Evolutionary conservation across 2,113 vertebrate genomes (phyloP), one percentile per base, ranked within the genome.

Genomic region (Scartelaos histophorus): DNA sequence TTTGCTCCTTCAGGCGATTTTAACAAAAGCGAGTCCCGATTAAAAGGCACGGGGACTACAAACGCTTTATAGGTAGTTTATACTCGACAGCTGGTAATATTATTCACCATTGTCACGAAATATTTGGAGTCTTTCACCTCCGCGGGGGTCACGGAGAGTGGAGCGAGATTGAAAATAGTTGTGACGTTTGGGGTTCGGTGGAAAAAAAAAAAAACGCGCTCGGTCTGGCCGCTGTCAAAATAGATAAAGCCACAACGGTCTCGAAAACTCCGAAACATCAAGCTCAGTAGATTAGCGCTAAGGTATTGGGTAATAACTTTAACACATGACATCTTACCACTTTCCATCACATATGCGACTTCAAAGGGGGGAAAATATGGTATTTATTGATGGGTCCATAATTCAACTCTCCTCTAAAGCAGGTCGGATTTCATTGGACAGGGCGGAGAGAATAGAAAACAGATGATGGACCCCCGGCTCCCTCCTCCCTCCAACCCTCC

Each of bases 401-500:
- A 93, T 88, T 94, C 89, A 91, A 80, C 81, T 84, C 90, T 89
- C 86, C 83, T 91, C 91, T 88, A 89, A 92, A 90, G 89, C 88
- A 73, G 88, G 82, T 93, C 91, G 85, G 87, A 82, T 94, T 94
- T 93, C 93, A 93, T 83, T 90, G 90, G 91, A 92, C 86, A 80
- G 89, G 87, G 85, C 85, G 84, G 69, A 64, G 84, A 84, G 90
- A 93, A 94, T 93, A 76, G 76, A 85, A 94, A 93, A 85, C 94
- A 94, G 93, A 94, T 94, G 93, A 93, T 54, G 65, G 80, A 75
- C 79, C 77, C 75, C 85, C 70, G 74, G 21, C 38, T 74, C 80
- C 73, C 75, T 80, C 75, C 77, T 83, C 88, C 74, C 79, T n/a
- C n/a, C n/a, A n/a, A n/a, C n/a, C n/a, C n/a, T n/a, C 69, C 81